These are phyloP conservation scores for Callyntrura guangdongensis DNA, from an alignment of 2,888 invertebrate genomes.

Conservation along the genomic window DNA sequence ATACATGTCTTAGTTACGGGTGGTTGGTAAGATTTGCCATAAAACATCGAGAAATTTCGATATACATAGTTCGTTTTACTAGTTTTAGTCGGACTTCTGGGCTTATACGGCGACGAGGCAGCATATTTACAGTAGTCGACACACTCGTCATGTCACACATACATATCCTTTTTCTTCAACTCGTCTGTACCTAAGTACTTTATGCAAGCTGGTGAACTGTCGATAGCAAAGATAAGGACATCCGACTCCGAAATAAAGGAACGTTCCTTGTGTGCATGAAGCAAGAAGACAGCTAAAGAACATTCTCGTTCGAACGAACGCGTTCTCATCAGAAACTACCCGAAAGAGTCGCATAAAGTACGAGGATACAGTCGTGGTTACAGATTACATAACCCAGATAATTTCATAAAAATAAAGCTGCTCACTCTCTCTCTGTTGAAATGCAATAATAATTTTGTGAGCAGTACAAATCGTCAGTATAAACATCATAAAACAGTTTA, in stretches of 20 bases:
- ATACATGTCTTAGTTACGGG: too few species aligned
- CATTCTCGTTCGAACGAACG: background rate
- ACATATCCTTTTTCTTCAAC: too few species aligned
- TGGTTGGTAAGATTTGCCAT: too few species aligned
- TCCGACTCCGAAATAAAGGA: constrained; percentile 16
- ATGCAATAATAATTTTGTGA: constrained; percentile 23
- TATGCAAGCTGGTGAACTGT: background rate
- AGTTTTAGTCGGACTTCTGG: too few species aligned
- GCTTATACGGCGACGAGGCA: too few species aligned
- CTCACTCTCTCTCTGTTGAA: background rate
- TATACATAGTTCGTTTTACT: too few species aligned
- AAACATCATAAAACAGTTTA: constrained; percentile 28
- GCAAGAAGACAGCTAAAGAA: background rate
- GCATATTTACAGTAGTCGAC: background rate
- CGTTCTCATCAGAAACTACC: background rate
- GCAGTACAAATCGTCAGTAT: constrained; percentile 11
- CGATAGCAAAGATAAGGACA: constrained; percentile 5
- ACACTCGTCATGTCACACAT: background rate
- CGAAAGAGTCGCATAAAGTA: constrained; percentile 3
- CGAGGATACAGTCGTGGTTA: background rate
- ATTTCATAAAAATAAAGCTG: constrained; percentile 12
- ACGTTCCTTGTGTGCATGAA: background rate
- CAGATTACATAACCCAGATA: constrained; percentile 11
- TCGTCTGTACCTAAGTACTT: too few species aligned
- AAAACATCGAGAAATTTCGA: too few species aligned